Evolutionary conservation across 1,140 invertebrate genomes (phyloP), one percentile per base, ranked within the genome.

Genomic region (Tribolium castaneum): DNA sequence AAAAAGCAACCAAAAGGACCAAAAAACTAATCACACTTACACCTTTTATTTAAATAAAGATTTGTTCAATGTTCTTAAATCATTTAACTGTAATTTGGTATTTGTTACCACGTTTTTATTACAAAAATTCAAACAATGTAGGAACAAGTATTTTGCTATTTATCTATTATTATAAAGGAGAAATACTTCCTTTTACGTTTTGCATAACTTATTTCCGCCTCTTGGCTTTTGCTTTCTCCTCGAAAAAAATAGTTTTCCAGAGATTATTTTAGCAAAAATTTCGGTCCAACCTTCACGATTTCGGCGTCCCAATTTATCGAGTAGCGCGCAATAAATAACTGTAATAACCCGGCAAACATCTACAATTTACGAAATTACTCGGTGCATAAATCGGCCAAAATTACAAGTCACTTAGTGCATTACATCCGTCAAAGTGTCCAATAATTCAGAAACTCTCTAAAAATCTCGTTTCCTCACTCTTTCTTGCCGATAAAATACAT

Each of bases 301-400:
- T 19, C 25, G 39, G 39, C 2, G 39, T 45, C 9, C 39, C 39
- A 45, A 2, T 45, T 45, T 45, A 45, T 45, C 39, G 39, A 19
- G 51, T 52, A 52, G 51, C 51, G 51, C 51, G n/a, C 51, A 52
- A 52, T 19, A 52, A 52, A 52, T 52, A 16, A 52, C 51, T 6
- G 16, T 52, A 52, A 52, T 52, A 52, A 52, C 51, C 51, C 13
- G 2, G 16, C 14, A 52, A 52, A 52, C 12, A 52, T 10, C 51
- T 52, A 2, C 51, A 52, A 14, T 52, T 52, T 52, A 52, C 3
- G 51, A 52, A 52, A 52, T 52, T 52, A 16, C 16, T 52, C 51
- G 3, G 51, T 14, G 51, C 51, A 52, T 52, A 52, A 52, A 52
- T 52, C 51, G 14, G 51, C 3, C 12, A 52, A 52, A 52, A 52